Evolutionary conservation across 2,888 invertebrate species (phyloP).

Genomic region (Crocallis elinguaria): DNA sequence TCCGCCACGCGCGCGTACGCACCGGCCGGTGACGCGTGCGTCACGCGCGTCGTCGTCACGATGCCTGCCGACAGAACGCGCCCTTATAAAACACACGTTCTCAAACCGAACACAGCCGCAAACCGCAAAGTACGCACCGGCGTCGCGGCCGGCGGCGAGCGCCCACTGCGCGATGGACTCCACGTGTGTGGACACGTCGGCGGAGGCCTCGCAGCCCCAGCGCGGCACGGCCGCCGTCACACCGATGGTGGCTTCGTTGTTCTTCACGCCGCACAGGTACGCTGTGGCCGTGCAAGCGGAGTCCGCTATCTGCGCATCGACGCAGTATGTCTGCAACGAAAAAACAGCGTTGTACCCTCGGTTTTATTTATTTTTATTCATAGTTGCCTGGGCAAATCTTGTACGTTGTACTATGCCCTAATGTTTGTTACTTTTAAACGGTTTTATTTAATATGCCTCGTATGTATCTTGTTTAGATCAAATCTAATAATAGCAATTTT

Average conservation of each 20-base stretch:
- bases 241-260: conserved; percentile 87
- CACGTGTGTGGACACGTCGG: conserved; percentile 78
- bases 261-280: conserved; percentile 87
- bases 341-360: not conserved
- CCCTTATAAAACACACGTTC: too few species aligned
- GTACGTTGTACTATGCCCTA: too few species aligned
- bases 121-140: conserved; percentile 54
- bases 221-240: conserved; percentile 86
- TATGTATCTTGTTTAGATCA: too few species aligned
- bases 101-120: too few species aligned
- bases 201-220: conserved; percentile 84
- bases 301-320: conserved; percentile 87
- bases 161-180: conserved; percentile 88
- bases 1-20: conserved; percentile 87
- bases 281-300: conserved; percentile 90
- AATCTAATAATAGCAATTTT: too few species aligned
- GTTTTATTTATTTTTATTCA: not conserved
- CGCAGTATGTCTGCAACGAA: conserved; percentile 79
- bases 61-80: conserved; percentile 67
- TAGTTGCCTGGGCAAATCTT: too few species aligned
- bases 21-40: conserved; percentile 91
- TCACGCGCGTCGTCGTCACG: conserved; percentile 91
- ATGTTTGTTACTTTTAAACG: too few species aligned
- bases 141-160: conserved; percentile 73
- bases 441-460: too few species aligned